Base-by-base conservation (phyloP, 2,888 invertebrate species). In the Drosophila antonietae region DNA sequence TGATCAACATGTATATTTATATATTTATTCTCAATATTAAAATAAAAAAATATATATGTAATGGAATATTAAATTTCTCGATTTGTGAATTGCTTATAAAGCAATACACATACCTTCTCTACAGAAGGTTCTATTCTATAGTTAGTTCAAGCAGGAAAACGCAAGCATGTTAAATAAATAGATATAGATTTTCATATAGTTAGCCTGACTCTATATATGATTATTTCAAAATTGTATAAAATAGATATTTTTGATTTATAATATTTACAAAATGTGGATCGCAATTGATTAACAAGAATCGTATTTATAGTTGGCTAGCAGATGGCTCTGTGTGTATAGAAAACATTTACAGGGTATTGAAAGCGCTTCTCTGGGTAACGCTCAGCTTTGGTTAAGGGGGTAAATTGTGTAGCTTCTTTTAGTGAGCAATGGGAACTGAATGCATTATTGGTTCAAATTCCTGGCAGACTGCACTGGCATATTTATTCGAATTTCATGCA, bases 401-500 rank as follows among this genome's bases (percentile, higher is more conserved):
- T 65, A 52, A 35, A 59, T 43, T 57, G 52, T 62, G 35, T 63
- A 23, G 39, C 62, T 65, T 68, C 43, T 59, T 59, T 55, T 1
- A 14, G 28, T 28, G 23, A 15, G 52, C n/a, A 69, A 33, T 69
- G 69, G 52, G 63, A 80, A 72, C 57, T 56, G 53, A 65, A 63
- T 72, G 83, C 78, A 82, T 59, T 64, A 69, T 59, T 20, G 51
- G 51, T 28, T 56, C 12, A 51, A 65, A 73, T 70, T 81, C 76
- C 65, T 64, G 67, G 57, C 72, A 67, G 76, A 78, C 80, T 81
- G 70, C 81, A 80, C 80, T 89, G 92, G 87, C 90, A 91, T 91
- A 90, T 92, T 91, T 91, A 92, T 92, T 91, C 80, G 90, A 87
- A 90, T 88, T 91, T 91, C 89, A 91, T 91, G 91, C 90, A 91